A percentile compares a stretch with the other conserved stretches of the same genome.
These are phyloP conservation scores for Toxotes chatareus DNA, from an alignment of 2,113 vertebrate species.

Conservation along the genomic window DNA sequence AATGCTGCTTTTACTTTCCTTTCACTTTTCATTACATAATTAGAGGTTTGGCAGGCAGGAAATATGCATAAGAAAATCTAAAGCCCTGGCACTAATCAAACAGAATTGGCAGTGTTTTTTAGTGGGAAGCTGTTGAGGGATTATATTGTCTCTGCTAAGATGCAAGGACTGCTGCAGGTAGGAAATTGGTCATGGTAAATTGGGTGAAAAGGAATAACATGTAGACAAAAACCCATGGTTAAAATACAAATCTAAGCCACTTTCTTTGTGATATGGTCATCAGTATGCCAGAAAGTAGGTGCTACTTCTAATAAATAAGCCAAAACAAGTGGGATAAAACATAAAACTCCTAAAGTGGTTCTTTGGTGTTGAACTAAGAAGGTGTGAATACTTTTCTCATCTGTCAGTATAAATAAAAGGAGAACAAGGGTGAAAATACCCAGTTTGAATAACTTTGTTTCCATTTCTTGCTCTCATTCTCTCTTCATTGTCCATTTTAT, in stretches of 20 bases:
- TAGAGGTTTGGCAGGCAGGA: too few species aligned
- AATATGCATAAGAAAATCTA: background rate
- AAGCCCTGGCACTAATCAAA: background rate
- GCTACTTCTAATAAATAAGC: background rate
- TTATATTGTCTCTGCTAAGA: background rate
- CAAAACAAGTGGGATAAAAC: background rate
- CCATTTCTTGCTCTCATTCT: constrained; percentile 9
- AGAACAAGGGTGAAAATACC: background rate
- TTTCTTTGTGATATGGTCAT: background rate
- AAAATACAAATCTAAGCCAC: background rate
- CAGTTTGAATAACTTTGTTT: constrained; percentile 11
- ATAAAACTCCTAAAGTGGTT: background rate
- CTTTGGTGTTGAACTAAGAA: background rate
- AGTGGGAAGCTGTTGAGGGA: background rate
- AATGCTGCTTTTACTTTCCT: background rate
- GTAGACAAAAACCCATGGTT: background rate
- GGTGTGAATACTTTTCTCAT: background rate
- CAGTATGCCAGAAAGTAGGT: background rate
- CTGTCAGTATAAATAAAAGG: background rate
- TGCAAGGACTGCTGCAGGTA: background rate
- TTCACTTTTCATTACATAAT: background rate
- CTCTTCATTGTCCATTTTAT: background rate
- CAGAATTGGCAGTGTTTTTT: background rate
- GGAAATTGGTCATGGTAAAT: background rate
- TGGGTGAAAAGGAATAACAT: background rate